These are phyloP conservation scores for Sebastes schlegelii DNA, from an alignment of 2,113 vertebrate species.

Conservation along the genomic window DNA sequence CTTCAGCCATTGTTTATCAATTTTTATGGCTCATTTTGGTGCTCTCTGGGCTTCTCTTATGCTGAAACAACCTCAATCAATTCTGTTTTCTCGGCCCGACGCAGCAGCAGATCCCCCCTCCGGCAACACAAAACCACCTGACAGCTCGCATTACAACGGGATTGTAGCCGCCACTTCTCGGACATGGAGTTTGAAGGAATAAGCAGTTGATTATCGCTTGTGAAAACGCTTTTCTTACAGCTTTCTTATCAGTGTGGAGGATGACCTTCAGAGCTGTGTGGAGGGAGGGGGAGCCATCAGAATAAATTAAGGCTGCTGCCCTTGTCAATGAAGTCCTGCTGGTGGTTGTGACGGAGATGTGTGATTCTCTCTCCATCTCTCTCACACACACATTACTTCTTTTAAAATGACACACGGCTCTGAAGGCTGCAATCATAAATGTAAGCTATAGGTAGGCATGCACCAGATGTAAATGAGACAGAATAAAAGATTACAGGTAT, in stretches of 20 bases:
- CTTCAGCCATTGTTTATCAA: conserved; percentile 48
- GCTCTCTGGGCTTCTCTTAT: conserved; percentile 31
- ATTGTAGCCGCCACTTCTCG: conserved; percentile 33
- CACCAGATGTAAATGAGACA: conserved; percentile 46
- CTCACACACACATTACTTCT: conserved; percentile 22
- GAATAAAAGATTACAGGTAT: conserved; percentile 37
- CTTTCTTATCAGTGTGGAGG: conserved; percentile 61
- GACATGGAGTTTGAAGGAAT: conserved; percentile 66
- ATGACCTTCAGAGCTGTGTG: conserved; percentile 73
- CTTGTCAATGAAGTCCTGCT: conserved; percentile 69
- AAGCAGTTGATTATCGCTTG: conserved; percentile 70
- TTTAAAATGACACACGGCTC: conserved; percentile 25
- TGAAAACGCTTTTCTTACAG: conserved; percentile 66
- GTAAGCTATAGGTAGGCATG: conserved; percentile 9
- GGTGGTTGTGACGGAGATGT: conserved; percentile 56
- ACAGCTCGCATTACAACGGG: conserved; percentile 47
- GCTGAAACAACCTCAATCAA: conserved; percentile 61
- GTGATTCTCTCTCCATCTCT: conserved; percentile 21
- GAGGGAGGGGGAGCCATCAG: conserved; percentile 59
- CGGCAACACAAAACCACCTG: conserved; percentile 29
- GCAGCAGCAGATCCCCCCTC: conserved; percentile 43
- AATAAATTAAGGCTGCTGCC: conserved; percentile 75
- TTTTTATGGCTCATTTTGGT: conserved; percentile 50
- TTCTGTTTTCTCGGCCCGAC: conserved; percentile 49
- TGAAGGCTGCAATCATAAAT: conserved; percentile 44